Percentiles rank a stretch among this genome's conserved stretches.
Conservation (phyloP, 2,113 vertebrate genomes). For the Gracilinanus agilis region DNA sequence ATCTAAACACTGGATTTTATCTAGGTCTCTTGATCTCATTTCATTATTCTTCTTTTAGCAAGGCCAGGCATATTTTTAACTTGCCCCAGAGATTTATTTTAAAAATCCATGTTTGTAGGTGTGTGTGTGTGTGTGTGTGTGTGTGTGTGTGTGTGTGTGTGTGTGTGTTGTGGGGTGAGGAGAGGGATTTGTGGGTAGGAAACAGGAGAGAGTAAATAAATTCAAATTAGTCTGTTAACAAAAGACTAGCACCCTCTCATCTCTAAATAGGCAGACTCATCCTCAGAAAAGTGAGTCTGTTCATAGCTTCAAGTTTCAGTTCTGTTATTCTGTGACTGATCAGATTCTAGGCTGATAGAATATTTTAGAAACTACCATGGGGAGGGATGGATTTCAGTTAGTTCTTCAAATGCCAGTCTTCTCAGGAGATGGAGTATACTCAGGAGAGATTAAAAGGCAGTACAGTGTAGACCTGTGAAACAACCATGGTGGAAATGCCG, state of each 20-base stretch:
- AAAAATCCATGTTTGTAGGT: not conserved
- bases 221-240: not conserved
- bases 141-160: not conserved
- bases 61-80: not conserved
- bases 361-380: not conserved
- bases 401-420: conserved; percentile 31
- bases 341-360: conserved; percentile 17
- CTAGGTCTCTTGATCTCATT: not conserved
- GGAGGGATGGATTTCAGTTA: conserved; percentile 24
- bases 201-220: conserved; percentile 39
- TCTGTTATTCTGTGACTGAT: conserved; percentile 60
- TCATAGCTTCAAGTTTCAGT: conserved; percentile 65
- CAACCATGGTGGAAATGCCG: not conserved
- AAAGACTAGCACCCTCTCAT: not conserved
- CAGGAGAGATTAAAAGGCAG: not conserved
- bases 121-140: not conserved
- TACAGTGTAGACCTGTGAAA: conserved; percentile 8
- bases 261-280: conserved; percentile 39
- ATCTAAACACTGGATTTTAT: not conserved
- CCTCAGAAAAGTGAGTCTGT: conserved; percentile 71
- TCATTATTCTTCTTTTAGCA: not conserved
- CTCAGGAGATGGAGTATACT: not conserved
- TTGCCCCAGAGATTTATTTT: not conserved
- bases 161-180: not conserved
- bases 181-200: not conserved